Conservation (phyloP, 2,113 vertebrate species). For the Deroptyus accipitrinus region DNA sequence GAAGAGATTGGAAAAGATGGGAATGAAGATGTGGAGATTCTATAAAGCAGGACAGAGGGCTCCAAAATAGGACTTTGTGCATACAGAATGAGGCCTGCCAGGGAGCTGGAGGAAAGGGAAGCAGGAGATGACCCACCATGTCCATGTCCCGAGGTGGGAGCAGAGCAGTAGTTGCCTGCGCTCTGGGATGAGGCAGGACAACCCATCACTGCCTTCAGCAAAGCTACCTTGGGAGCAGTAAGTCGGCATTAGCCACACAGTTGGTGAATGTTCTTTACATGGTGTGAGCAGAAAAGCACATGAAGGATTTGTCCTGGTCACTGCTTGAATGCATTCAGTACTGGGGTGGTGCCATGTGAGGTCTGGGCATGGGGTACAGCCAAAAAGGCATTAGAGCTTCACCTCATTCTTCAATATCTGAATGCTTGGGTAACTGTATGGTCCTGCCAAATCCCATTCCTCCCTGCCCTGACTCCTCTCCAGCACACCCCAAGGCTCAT, state of each 20-base stretch:
- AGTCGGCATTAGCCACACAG: not conserved
- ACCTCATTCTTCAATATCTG: not conserved
- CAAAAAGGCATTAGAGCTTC: not conserved
- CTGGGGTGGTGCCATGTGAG: not conserved
- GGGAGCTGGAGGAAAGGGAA: not conserved
- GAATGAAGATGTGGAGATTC: not conserved
- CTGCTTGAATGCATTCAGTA: not conserved
- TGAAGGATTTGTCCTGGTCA: not conserved
- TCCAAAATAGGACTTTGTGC: not conserved
- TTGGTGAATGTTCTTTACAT: not conserved
- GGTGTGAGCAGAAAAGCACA: not conserved
- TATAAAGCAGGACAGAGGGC: not conserved
- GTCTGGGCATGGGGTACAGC: not conserved
- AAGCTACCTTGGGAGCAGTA: not conserved
- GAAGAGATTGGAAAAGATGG: not conserved
- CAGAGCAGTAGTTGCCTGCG: not conserved
- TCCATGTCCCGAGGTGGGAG: rapidly evolving
- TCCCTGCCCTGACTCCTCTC: not conserved
- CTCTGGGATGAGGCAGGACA: not conserved
- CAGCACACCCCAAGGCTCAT: not conserved
- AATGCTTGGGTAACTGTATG: not conserved
- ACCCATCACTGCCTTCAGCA: not conserved
- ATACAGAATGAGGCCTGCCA: not conserved
- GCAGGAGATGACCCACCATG: rapidly evolving
- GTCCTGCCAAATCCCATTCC: not conserved